phyloP scores from a whole-genome alignment of 2,888 invertebrate species.

The Synanthedon formicaeformis region DNA sequence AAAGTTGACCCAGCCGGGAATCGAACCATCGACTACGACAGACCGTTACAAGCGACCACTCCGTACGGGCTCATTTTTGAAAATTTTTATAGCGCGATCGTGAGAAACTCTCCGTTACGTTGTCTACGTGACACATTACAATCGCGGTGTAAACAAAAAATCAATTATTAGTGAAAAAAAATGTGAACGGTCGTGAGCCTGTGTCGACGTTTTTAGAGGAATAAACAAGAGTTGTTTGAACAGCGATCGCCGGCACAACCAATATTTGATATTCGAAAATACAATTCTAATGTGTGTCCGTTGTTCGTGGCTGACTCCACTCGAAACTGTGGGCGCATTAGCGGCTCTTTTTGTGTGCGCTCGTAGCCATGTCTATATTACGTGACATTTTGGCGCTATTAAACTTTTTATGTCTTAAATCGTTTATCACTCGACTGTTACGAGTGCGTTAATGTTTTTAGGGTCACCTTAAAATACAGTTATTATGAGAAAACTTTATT shows the following conservation, averaged over 20 bases:
- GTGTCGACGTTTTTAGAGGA: slow-evolving; percentile 62
- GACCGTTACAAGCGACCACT: too few species aligned
- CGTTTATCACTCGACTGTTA: too few species aligned
- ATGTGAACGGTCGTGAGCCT: slow-evolving; percentile 58
- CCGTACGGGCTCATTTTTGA: too few species aligned
- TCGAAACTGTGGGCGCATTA: slow-evolving; percentile 49
- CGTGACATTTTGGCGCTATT: neutral
- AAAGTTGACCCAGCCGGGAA: too few species aligned
- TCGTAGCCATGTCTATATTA: neutral
- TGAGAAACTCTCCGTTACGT: slow-evolving; percentile 20
- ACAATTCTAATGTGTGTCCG: slow-evolving; percentile 62
- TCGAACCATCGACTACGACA: too few species aligned
- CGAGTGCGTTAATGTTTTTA: neutral
- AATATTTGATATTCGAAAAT: slow-evolving; percentile 70
- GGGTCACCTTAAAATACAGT: neutral
- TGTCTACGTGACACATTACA: slow-evolving; percentile 46
- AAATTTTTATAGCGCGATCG: too few species aligned
- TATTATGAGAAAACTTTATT: neutral
- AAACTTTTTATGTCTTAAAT: too few species aligned
- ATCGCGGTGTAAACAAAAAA: slow-evolving; percentile 57
- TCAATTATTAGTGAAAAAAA: slow-evolving; percentile 64
- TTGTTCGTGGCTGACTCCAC: slow-evolving; percentile 12
- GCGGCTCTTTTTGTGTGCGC: slow-evolving; percentile 51
- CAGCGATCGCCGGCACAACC: slow-evolving; percentile 53
- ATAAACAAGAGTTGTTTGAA: slow-evolving; percentile 66